These are phyloP conservation scores for Egretta garzetta DNA, from an alignment of 2,113 vertebrate genomes.

Conservation along the genomic window DNA sequence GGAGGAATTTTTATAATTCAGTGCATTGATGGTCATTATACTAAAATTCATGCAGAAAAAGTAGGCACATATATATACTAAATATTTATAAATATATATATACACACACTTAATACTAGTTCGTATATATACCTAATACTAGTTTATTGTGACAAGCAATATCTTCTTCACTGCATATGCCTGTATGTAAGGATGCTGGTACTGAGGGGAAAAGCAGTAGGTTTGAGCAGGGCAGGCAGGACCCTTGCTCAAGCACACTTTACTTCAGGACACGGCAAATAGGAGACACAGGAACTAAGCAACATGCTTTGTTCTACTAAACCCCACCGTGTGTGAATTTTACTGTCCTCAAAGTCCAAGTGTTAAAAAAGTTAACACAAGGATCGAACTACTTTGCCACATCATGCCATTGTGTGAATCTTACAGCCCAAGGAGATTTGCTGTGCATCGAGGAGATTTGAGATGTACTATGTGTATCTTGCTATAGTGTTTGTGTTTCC, in stretches of 20 bases:
- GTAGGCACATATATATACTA: not conserved
- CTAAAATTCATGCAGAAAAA: not conserved
- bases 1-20: not conserved
- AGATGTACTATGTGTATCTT: not conserved
- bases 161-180: not conserved
- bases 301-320: not conserved
- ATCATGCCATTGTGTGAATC: not conserved
- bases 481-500: not conserved
- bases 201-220: not conserved
- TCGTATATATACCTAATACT: too few relatives aligned
- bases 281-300: not conserved
- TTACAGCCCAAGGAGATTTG: not conserved
- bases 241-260: not conserved
- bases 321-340: not conserved
- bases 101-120: too few relatives aligned
- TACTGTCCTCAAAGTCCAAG: not conserved
- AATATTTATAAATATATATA: too few relatives aligned
- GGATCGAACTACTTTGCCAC: not conserved
- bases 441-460: not conserved
- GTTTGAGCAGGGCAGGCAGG: not conserved
- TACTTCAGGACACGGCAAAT: not conserved
- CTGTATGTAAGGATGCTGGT: fast-evolving
- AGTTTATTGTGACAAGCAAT: not conserved
- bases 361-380: not conserved
- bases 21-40: not conserved